Evolutionary conservation across 2,888 invertebrate species (phyloP).

Genomic region (Pocota personata): DNA sequence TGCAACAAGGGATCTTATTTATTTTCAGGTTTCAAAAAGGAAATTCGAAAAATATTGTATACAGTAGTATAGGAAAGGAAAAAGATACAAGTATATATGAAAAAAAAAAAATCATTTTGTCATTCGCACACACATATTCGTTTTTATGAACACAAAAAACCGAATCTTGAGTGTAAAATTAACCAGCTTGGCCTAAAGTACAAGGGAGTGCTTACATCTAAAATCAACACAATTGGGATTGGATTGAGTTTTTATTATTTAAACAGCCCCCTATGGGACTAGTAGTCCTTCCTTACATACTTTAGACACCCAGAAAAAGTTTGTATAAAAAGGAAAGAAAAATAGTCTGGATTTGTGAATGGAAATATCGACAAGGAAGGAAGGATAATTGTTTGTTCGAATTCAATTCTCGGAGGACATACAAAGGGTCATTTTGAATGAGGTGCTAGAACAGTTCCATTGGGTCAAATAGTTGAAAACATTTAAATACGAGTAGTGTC

Average conservation of each 20-base stretch:
- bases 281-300: background rate
- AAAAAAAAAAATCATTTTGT: background rate
- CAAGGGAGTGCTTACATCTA: conserved; percentile 19
- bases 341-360: background rate
- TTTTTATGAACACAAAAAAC: background rate
- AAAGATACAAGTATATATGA: background rate
- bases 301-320: conserved; percentile 14
- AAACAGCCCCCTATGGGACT: conserved; percentile 13
- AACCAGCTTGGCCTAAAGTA: conserved; percentile 1
- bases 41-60: conserved; percentile 36
- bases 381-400: conserved; percentile 35
- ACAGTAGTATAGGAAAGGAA: background rate
- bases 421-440: conserved; percentile 45
- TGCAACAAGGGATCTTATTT: conserved; percentile 21
- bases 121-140: too few relatives aligned
- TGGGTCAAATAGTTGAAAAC: conserved; percentile 36
- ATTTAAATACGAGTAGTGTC: conserved; percentile 19
- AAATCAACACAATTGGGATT: conserved; percentile 48
- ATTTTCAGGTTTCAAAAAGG: conserved; percentile 21
- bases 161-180: conserved; percentile 40
- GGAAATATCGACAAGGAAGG: background rate
- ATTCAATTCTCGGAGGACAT: conserved; percentile 21
- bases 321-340: background rate
- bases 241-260: conserved; percentile 61
- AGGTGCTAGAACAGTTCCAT: conserved; percentile 1